A percentile compares a stretch with the other conserved stretches of the same genome.
phyloP scores from a whole-genome alignment of 2,888 invertebrate species.

The Deilephila elpenor region DNA sequence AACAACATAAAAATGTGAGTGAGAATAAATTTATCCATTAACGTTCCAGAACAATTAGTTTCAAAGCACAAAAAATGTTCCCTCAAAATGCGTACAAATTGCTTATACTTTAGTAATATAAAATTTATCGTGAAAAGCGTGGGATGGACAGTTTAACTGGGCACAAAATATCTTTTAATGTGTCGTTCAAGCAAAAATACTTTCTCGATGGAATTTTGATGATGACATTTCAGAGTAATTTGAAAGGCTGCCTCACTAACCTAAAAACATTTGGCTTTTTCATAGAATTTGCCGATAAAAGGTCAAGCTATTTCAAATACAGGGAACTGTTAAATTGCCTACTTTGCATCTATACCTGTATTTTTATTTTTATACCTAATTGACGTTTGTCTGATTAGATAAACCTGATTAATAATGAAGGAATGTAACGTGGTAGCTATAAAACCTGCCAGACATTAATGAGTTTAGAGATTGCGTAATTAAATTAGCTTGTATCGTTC shows the following conservation, averaged over 20 bases:
- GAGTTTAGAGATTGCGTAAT: not conserved
- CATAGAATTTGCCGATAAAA: slow-evolving; percentile 22
- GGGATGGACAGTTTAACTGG: slow-evolving; percentile 38
- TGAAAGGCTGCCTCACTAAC: slow-evolving; percentile 28
- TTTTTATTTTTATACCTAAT: not conserved
- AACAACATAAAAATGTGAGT: too few species aligned
- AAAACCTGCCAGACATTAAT: slow-evolving; percentile 2
- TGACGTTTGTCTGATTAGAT: not conserved
- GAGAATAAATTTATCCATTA: too few species aligned
- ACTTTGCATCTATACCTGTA: not conserved
- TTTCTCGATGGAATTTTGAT: slow-evolving; percentile 41
- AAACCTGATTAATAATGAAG: not conserved
- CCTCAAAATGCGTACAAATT: not conserved
- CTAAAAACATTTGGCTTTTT: slow-evolving; percentile 28
- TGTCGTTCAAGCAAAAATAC: slow-evolving; percentile 31
- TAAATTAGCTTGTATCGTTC: slow-evolving; percentile 1
- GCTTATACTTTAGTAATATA: slow-evolving; percentile 5
- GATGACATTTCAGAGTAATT: slow-evolving; percentile 34
- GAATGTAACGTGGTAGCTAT: not conserved
- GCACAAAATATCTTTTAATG: slow-evolving; percentile 35
- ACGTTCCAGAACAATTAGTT: too few species aligned
- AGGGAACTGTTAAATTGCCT: not conserved
- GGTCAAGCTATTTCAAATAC: slow-evolving; percentile 5
- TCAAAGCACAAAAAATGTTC: not conserved
- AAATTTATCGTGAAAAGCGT: slow-evolving; percentile 37